Percentiles rank a stretch among this genome's conserved stretches.
phyloP scores from a whole-genome alignment of 2,888 invertebrate species.

The Drosophila phalerata region DNA sequence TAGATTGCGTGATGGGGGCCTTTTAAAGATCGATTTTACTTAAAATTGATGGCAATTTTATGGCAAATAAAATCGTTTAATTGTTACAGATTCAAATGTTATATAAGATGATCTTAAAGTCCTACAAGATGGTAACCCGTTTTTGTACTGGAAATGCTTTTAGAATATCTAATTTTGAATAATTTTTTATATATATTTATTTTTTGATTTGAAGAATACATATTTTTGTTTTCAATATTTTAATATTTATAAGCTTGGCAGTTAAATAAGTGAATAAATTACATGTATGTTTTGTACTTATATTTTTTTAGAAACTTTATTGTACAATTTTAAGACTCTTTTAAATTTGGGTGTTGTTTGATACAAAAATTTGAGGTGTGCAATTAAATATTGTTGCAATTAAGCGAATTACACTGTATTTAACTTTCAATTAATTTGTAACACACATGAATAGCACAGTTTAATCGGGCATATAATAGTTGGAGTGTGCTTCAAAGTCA shows the following conservation, averaged over 20 bases:
- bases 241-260: no score
- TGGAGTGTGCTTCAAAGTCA: constrained; percentile 22
- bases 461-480: constrained; percentile 3
- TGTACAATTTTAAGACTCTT: no score
- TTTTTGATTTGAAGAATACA: no score
- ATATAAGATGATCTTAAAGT: background rate
- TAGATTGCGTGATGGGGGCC: constrained; percentile 32
- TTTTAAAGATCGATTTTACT: constrained; percentile 25
- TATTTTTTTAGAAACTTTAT: no score
- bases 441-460: background rate
- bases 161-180: no score
- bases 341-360: no score
- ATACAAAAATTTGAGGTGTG: background rate
- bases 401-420: background rate
- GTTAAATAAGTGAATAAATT: no score
- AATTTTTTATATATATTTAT: no score
- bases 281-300: no score
- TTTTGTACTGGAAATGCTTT: no score
- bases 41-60: constrained; percentile 13
- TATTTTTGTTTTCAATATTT: no score
- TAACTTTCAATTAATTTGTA: background rate
- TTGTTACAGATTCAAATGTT: background rate
- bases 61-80: constrained; percentile 8
- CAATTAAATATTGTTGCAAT: background rate
- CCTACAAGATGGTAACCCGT: no score